These are phyloP conservation scores for Dascillus cervinus DNA, from an alignment of 2,888 invertebrate species.

Conservation along the genomic window DNA sequence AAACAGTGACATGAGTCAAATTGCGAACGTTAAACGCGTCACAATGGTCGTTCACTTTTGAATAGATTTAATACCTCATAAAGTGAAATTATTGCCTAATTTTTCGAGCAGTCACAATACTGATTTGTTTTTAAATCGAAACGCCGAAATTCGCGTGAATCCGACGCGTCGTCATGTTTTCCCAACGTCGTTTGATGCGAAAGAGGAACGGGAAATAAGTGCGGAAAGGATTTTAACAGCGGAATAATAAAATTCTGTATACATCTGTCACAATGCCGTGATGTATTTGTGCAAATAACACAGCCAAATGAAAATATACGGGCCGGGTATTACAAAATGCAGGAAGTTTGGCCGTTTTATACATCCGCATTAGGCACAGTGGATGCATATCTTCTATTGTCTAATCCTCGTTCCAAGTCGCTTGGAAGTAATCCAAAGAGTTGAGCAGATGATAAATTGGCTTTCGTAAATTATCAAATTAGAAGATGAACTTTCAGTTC, in stretches of 20 bases:
- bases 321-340: conserved; percentile 20
- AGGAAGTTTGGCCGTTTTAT: conserved; percentile 18
- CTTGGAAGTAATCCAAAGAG: conserved; percentile 17
- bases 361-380: conserved; percentile 13
- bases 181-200: conserved; percentile 4
- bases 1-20: conserved; percentile 17
- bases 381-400: conserved; percentile 15
- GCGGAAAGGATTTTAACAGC: conserved; percentile 12
- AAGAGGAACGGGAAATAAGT: conserved; percentile 6
- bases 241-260: conserved; percentile 17
- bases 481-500: too few relatives aligned
- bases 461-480: too few relatives aligned
- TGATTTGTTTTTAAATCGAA: conserved; percentile 15
- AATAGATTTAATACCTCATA: conserved; percentile 17
- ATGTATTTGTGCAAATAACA: conserved; percentile 21
- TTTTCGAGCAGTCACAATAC: conserved; percentile 11
- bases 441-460: too few relatives aligned
- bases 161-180: conserved; percentile 6
- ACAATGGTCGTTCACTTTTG: conserved; percentile 12
- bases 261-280: conserved; percentile 18
- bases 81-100: conserved; percentile 16
- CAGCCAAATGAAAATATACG: conserved; percentile 23
- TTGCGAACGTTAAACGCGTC: conserved; percentile 13
- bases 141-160: conserved; percentile 5
- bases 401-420: conserved; percentile 9